Evolutionary conservation across 2,888 invertebrate genomes (phyloP).

Genomic region (Dicycla oo): DNA sequence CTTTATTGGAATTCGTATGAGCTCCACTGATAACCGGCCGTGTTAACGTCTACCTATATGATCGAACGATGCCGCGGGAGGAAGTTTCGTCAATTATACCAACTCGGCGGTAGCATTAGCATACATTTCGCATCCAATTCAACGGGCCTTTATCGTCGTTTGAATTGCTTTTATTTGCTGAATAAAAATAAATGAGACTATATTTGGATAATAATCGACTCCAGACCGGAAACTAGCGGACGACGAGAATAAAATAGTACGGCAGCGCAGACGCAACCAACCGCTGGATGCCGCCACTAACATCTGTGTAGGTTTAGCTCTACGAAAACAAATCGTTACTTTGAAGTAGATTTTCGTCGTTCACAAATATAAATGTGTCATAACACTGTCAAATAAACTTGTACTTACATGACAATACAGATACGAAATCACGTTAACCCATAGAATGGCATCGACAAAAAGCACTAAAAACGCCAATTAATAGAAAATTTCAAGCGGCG

Average conservation of each 20-base stretch:
- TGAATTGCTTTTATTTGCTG: slow-evolving; percentile 82
- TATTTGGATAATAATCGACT: slow-evolving; percentile 73
- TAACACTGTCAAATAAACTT: slow-evolving; percentile 73
- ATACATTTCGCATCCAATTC: slow-evolving; percentile 85
- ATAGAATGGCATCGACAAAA: slow-evolving; percentile 78
- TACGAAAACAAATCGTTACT: slow-evolving; percentile 68
- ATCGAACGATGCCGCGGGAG: slow-evolving; percentile 79
- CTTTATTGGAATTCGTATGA: slow-evolving; percentile 83
- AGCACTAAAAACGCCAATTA: slow-evolving; percentile 84
- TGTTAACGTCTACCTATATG: slow-evolving; percentile 80
- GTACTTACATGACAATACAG: slow-evolving; percentile 75
- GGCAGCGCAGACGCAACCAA: slow-evolving; percentile 25
- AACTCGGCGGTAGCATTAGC: slow-evolving; percentile 79
- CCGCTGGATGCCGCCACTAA: slow-evolving; percentile 41
- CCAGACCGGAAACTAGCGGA: slow-evolving; percentile 59
- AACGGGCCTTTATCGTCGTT: slow-evolving; percentile 80
- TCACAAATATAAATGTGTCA: slow-evolving; percentile 71
- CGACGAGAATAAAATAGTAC: slow-evolving; percentile 64
- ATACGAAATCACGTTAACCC: slow-evolving; percentile 77
- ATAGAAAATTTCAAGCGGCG: slow-evolving; percentile 83
- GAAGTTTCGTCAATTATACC: slow-evolving; percentile 86
- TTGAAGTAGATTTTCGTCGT: slow-evolving; percentile 66
- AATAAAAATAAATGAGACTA: slow-evolving; percentile 85
- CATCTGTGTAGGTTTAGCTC: slow-evolving; percentile 62
- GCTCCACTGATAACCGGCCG: slow-evolving; percentile 73